Conservation (phyloP, 2,113 vertebrate species). For the Symphodus melops region DNA sequence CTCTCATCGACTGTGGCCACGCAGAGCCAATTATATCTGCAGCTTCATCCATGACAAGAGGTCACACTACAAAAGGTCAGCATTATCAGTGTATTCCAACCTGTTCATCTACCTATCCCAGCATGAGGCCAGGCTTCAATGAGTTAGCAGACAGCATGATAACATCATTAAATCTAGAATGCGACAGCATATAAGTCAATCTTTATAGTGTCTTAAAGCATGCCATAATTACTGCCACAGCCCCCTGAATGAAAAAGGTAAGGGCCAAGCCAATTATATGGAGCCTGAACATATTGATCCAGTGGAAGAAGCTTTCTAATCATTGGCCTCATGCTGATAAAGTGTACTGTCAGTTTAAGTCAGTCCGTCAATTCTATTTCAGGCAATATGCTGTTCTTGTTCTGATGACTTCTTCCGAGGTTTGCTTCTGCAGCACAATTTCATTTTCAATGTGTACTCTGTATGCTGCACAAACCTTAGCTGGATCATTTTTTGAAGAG, state of each 20-base stretch:
- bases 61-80: conserved; percentile 53
- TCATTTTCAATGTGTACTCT: conserved; percentile 6
- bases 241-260: conserved; percentile 20
- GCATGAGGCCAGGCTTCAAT: conserved; percentile 3
- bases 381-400: conserved; percentile 18
- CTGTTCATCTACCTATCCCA: conserved; percentile 21
- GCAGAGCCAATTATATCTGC: conserved; percentile 48
- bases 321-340: conserved; percentile 50
- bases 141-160: conserved; percentile 12
- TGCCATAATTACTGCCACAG: conserved; percentile 38
- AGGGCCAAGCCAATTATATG: conserved; percentile 60
- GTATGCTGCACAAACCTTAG: conserved; percentile 25
- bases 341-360: conserved; percentile 37
- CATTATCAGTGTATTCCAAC: conserved; percentile 36
- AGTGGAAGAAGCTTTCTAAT: conserved; percentile 47
- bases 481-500: conserved; percentile 29
- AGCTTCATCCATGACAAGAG: conserved; percentile 34
- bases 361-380: conserved; percentile 41
- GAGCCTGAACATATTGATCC: conserved; percentile 62
- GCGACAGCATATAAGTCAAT: conserved; percentile 22
- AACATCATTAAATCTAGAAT: conserved; percentile 45
- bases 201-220: conserved; percentile 44
- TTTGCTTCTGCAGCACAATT: conserved; percentile 10
- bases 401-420: conserved; percentile 10
- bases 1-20: not conserved